These are phyloP conservation scores for Brienomyrus brachyistius DNA, from an alignment of 2,113 vertebrate species.

Conservation along the genomic window DNA sequence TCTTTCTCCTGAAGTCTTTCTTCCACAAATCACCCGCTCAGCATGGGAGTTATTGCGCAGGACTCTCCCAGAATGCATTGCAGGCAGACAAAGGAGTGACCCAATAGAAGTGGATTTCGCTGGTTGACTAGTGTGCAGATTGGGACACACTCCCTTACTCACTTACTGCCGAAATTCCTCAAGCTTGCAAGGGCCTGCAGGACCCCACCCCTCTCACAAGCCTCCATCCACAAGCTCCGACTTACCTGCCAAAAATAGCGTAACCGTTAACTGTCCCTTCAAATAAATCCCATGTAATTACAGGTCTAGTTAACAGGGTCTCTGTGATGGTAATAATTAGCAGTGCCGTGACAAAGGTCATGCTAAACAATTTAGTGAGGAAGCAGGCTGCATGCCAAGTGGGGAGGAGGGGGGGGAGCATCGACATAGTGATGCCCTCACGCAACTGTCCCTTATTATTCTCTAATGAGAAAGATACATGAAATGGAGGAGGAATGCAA, in stretches of 20 bases:
- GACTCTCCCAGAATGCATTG: background rate
- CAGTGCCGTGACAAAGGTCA: conserved; percentile 78
- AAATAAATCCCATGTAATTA: conserved; percentile 92
- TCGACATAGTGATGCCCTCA: background rate
- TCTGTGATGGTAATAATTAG: conserved; percentile 85
- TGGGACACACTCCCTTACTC: background rate
- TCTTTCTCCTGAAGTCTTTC: background rate
- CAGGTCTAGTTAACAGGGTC: conserved; percentile 79
- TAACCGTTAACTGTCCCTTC: conserved; percentile 69
- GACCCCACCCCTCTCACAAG: background rate
- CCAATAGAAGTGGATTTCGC: background rate
- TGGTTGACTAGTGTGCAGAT: background rate
- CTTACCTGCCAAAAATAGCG: conserved; percentile 71
- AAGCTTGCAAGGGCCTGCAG: background rate
- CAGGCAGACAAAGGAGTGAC: too few species aligned
- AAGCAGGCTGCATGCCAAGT: conserved; percentile 68
- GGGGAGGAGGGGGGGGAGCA: conserved; percentile 19
- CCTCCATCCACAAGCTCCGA: conserved; percentile 46
- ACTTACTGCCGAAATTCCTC: background rate
- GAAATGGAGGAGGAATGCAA: background rate
- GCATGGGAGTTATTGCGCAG: background rate
- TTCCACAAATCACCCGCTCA: background rate
- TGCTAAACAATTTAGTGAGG: conserved; percentile 79
- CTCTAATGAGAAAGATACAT: background rate
- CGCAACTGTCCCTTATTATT: background rate